Conservation (phyloP, 2,888 invertebrate genomes). For the Emesis furor region DNA sequence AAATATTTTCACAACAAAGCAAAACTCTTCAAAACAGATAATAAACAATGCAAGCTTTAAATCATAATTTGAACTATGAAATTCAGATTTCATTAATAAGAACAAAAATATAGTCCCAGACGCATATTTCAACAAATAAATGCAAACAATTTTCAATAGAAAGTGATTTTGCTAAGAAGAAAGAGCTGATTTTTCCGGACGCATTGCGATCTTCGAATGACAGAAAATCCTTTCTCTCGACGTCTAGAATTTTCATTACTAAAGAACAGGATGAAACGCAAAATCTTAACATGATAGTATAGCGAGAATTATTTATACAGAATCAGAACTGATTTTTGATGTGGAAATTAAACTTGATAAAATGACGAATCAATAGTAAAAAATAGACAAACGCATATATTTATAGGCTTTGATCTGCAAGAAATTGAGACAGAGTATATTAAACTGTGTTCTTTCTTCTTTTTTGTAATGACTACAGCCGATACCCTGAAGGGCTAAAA, state of each 20-base stretch:
- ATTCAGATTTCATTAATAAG: not conserved
- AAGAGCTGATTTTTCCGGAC: conserved; percentile 72
- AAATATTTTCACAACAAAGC: not conserved
- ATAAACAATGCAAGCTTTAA: not conserved
- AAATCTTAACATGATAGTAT: conserved; percentile 69
- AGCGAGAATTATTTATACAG: conserved; percentile 56
- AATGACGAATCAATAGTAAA: too few species aligned
- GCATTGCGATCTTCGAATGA: conserved; percentile 79
- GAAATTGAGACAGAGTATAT: not conserved
- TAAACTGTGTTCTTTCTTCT: too few species aligned
- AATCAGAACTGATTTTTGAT: not conserved
- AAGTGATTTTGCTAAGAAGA: conserved; percentile 66
- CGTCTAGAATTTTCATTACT: conserved; percentile 85
- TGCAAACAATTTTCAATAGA: conserved; percentile 47
- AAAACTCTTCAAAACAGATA: not conserved
- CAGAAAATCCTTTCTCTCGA: conserved; percentile 81
- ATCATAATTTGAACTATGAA: not conserved
- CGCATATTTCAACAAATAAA: conserved; percentile 17
- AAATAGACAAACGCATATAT: too few species aligned
- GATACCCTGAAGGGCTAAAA: too few species aligned
- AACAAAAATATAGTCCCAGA: conserved; percentile 16
- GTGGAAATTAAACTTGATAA: too few species aligned
- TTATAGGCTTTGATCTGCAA: too few species aligned
- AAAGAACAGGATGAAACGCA: conserved; percentile 75
- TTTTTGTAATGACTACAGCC: too few species aligned